These are phyloP conservation scores for Pituophis catenifer DNA, from an alignment of 2,113 vertebrate genomes.

Conservation along the genomic window DNA sequence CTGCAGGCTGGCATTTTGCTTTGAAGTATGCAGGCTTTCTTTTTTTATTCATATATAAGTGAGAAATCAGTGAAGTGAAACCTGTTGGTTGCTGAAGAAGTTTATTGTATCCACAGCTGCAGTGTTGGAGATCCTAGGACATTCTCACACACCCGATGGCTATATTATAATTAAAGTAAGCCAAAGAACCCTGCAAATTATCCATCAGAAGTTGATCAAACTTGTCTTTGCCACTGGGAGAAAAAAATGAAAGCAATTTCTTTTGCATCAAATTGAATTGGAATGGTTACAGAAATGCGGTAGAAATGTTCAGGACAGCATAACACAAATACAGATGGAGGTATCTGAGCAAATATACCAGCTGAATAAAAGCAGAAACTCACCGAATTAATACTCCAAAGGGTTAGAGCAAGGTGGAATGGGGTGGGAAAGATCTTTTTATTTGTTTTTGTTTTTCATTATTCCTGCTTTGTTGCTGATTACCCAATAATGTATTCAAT, in stretches of 20 bases:
- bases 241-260: neutral
- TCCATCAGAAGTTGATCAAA: neutral
- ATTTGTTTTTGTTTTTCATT: neutral
- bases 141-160: neutral
- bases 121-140: neutral
- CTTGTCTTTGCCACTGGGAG: neutral
- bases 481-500: neutral
- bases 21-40: neutral
- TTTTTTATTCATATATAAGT: neutral
- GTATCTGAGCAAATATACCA: neutral
- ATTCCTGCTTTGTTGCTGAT: neutral
- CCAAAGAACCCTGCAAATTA: neutral
- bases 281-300: neutral
- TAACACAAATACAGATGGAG: neutral
- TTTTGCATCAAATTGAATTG: neutral
- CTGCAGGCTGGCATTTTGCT: neutral
- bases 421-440: neutral
- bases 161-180: neutral
- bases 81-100: neutral
- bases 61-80: neutral
- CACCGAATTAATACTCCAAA: neutral
- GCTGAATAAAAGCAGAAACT: neutral
- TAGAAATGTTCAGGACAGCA: neutral
- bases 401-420: neutral
- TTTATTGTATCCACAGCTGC: neutral